Evolutionary conservation across 2,797 vertebrate species (phyloP).

Genomic region (Eurystomus glaucurus): DNA sequence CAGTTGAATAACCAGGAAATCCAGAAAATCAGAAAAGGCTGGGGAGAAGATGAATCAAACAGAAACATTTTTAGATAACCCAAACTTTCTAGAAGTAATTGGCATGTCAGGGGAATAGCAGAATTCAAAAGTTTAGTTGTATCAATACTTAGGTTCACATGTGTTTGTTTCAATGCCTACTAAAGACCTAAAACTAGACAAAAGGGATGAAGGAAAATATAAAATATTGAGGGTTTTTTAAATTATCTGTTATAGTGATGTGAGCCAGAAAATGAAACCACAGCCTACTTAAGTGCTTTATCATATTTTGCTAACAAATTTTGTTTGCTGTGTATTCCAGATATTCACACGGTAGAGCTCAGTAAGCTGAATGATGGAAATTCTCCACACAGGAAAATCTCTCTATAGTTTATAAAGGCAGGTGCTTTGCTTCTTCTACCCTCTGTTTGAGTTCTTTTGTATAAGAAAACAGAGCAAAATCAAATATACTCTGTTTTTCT

Average conservation of each 20-base stretch:
- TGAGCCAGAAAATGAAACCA: conserved; percentile 1
- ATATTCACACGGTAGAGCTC: not conserved
- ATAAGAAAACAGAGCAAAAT: not conserved
- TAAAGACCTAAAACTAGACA: conserved; percentile 20
- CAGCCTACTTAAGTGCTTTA: conserved; percentile 15
- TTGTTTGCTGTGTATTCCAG: conserved; percentile 2
- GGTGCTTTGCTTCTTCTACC: not conserved
- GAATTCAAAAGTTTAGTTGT: not conserved
- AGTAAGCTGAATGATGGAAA: not conserved
- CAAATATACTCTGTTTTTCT: not conserved
- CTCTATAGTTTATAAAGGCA: not conserved
- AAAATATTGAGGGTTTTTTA: not conserved
- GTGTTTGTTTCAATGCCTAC: not conserved
- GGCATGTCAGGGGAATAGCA: conserved; percentile 1
- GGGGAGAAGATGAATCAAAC: conserved; percentile 74
- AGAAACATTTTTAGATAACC: conserved; percentile 62
- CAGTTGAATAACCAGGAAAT: conserved; percentile 79
- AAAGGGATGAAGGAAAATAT: not conserved
- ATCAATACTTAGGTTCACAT: not conserved
- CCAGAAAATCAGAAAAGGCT: conserved; percentile 68
- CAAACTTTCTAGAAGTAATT: conserved; percentile 57
- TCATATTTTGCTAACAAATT: conserved; percentile 21
- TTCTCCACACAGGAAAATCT: not conserved
- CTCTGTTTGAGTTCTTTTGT: not conserved
- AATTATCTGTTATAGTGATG: not conserved